Percentiles rank a stretch among this genome's conserved stretches.
Conservation (phyloP, 2,113 vertebrate species). For the Mastomys natalensis region DNA sequence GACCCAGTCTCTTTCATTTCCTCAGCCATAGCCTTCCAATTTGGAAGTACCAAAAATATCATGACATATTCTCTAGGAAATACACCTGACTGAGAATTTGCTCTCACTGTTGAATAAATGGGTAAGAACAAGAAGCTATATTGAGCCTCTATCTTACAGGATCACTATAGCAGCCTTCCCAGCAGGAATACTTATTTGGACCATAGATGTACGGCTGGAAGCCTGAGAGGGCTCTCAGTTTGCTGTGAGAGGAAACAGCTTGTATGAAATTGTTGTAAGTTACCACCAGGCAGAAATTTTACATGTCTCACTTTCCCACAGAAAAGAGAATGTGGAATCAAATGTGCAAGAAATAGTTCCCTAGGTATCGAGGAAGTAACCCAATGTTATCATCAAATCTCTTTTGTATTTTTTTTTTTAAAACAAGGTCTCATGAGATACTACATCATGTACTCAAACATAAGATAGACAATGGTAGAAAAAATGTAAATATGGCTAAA, state of each 20-base stretch:
- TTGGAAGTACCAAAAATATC: constrained; percentile 29
- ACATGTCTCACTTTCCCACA: not conserved
- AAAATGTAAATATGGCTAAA: not conserved
- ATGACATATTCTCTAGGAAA: constrained; percentile 35
- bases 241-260: not conserved
- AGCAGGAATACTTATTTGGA: not conserved
- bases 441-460: not conserved
- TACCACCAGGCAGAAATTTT: not conserved
- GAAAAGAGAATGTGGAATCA: not conserved
- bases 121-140: constrained; percentile 30
- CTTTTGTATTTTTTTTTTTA: no score
- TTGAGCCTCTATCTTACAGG: not conserved
- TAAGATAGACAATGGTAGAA: not conserved
- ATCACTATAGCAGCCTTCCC: not conserved
- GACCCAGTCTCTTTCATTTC: not conserved
- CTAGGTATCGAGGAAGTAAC: not conserved
- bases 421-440: not conserved
- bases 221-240: not conserved
- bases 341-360: not conserved
- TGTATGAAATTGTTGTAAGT: not conserved
- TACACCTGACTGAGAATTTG: constrained; percentile 23
- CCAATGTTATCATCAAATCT: not conserved
- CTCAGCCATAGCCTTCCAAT: not conserved
- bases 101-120: constrained; percentile 25
- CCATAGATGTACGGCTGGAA: not conserved